phyloP scores from a whole-genome alignment of 2,113 vertebrate species.

The Megalops atlanticus region DNA sequence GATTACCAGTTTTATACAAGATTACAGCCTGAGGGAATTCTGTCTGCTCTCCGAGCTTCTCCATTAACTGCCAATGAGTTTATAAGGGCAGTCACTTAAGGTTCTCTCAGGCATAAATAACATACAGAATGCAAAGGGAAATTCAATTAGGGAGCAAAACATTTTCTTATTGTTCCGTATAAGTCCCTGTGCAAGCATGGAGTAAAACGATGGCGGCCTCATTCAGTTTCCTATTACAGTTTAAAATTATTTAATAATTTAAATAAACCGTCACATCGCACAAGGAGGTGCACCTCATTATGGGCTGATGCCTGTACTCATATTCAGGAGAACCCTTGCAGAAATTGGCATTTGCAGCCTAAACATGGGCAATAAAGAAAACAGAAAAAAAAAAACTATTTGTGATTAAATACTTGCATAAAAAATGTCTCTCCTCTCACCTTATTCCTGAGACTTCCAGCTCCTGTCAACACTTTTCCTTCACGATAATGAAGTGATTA shows the following conservation, averaged over 20 bases:
- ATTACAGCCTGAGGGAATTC: not conserved
- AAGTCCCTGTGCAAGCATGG: not conserved
- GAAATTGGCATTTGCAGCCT: not conserved
- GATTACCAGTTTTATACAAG: conserved; percentile 16
- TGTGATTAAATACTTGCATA: not conserved
- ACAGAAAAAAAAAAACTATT: not conserved
- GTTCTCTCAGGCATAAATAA: not conserved
- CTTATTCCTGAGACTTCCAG: not conserved
- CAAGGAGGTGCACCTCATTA: not conserved
- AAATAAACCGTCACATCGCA: no score
- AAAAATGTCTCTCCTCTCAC: not conserved
- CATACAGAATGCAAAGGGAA: not conserved
- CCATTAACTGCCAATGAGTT: not conserved
- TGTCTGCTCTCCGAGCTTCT: not conserved
- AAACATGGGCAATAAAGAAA: not conserved
- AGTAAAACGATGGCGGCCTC: not conserved
- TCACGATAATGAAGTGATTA: not conserved
- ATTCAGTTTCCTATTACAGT: not conserved
- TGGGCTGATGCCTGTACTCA: not conserved
- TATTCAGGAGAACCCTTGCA: no score
- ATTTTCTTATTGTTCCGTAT: conserved; percentile 48
- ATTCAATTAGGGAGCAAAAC: not conserved
- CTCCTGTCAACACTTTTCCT: not conserved
- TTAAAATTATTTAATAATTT: not conserved
- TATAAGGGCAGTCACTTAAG: not conserved